phyloP scores from a whole-genome alignment of 2,113 vertebrate species.

The Lophotis ruficrista region DNA sequence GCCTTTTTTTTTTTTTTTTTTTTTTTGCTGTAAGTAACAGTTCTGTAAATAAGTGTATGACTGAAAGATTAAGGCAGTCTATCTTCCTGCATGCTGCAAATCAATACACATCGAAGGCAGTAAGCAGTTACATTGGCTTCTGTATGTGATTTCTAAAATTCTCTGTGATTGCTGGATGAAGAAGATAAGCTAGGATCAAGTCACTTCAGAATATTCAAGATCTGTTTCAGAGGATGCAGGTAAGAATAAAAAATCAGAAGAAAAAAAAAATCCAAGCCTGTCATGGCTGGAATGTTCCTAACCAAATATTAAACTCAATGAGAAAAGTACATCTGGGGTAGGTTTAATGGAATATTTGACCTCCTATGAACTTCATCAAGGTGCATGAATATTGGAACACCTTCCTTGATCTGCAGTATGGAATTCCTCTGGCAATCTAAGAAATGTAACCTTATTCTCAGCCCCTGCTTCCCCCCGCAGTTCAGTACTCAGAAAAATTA shows the following conservation, averaged over 20 bases:
- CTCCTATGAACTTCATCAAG: not conserved
- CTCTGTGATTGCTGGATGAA: not conserved
- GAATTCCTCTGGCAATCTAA: not conserved
- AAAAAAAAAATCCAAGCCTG: not conserved
- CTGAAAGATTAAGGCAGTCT: not conserved
- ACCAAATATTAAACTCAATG: not conserved
- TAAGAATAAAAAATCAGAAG: not conserved
- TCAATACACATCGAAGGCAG: not conserved
- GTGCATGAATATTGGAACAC: not conserved
- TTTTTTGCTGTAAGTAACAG: not conserved
- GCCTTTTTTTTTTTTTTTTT: too few relatives aligned
- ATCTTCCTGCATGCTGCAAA: not conserved
- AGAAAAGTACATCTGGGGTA: not conserved
- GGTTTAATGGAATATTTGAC: too few relatives aligned
- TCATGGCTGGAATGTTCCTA: not conserved
- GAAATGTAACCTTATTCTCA: not conserved
- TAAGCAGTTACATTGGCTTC: not conserved
- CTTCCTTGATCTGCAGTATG: not conserved
- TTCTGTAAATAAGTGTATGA: not conserved
- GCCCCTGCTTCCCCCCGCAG: not conserved
- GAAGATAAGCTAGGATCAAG: not conserved
- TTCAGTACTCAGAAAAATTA: not conserved
- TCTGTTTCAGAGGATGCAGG: not conserved
- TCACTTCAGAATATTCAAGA: not conserved
- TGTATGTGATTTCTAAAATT: not conserved